A percentile compares a stretch with the other conserved stretches of the same genome.
phyloP scores from a whole-genome alignment of 2,888 invertebrate genomes.

The Halocaridina rubra region DNA sequence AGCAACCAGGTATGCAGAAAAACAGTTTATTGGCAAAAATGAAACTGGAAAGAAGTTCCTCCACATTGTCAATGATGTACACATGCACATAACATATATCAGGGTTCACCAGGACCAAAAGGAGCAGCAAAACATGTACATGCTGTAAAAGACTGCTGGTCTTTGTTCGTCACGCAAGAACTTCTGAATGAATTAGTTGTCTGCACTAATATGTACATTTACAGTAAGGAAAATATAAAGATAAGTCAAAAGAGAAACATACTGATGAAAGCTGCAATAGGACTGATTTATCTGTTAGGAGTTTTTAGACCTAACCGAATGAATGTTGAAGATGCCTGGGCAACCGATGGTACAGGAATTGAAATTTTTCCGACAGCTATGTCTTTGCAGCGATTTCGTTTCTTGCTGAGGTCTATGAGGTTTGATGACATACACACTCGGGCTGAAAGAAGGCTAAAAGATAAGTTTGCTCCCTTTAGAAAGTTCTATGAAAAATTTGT shows the following conservation, averaged over 20 bases:
- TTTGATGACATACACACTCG: not conserved
- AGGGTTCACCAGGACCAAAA: not conserved
- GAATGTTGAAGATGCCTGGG: constrained; percentile 3
- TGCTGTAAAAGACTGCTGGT: not conserved
- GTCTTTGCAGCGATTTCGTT: not conserved
- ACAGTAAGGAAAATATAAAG: constrained; percentile 4
- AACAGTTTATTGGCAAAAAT: not conserved
- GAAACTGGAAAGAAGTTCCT: no score
- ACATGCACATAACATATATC: not conserved
- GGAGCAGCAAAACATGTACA: not conserved
- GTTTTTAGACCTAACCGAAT: not conserved
- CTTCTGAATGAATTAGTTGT: not conserved
- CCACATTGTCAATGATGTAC: not conserved
- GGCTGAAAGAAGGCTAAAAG: constrained; percentile 9
- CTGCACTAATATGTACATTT: not conserved
- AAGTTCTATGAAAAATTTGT: not conserved
- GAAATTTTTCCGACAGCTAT: not conserved
- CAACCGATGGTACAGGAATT: constrained; percentile 9
- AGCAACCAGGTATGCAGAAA: not conserved
- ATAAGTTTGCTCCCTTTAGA: not conserved
- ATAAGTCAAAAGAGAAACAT: not conserved
- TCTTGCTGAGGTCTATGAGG: constrained; percentile 10
- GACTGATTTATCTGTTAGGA: not conserved
- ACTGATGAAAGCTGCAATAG: not conserved
- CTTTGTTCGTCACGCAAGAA: not conserved